Percentiles rank a stretch among this genome's conserved stretches.
These are phyloP conservation scores for Sorex fumeus DNA, from an alignment of 2,113 vertebrate species.

Conservation along the genomic window DNA sequence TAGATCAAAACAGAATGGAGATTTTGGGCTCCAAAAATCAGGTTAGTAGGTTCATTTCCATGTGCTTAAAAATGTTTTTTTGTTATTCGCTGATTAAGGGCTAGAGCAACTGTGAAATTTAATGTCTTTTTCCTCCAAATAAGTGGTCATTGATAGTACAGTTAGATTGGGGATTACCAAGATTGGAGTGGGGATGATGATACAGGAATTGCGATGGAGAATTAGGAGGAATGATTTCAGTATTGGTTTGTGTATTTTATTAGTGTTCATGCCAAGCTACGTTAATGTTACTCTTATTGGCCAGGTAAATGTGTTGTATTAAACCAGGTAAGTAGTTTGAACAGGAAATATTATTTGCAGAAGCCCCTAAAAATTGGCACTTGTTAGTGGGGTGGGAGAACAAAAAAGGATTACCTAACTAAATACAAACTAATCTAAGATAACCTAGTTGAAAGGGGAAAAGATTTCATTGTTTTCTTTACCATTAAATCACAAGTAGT, in stretches of 20 bases:
- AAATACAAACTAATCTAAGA: background rate
- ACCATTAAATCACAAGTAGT: conserved; percentile 79
- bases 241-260: conserved; percentile 60
- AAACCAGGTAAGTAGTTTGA: conserved; percentile 89
- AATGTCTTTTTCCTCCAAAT: conserved; percentile 76
- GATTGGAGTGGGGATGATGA: conserved; percentile 41
- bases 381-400: conserved; percentile 63
- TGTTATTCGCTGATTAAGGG: conserved; percentile 76
- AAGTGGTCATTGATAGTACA: conserved; percentile 60
- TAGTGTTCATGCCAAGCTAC: conserved; percentile 66
- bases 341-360: conserved; percentile 71
- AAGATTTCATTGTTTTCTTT: conserved; percentile 79
- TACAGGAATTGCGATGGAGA: background rate
- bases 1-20: conserved; percentile 82
- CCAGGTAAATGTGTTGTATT: conserved; percentile 58
- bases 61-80: conserved; percentile 88
- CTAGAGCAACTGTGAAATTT: conserved; percentile 81
- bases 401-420: conserved; percentile 34
- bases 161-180: conserved; percentile 16
- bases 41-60: conserved; percentile 87
- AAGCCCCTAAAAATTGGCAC: conserved; percentile 60
- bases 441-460: conserved; percentile 66
- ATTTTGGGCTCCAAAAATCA: conserved; percentile 75
- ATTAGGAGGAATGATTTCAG: conserved; percentile 62
- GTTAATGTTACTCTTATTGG: conserved; percentile 63